Conservation (phyloP, 2,888 invertebrate genomes). For the Chalcis sispes region DNA sequence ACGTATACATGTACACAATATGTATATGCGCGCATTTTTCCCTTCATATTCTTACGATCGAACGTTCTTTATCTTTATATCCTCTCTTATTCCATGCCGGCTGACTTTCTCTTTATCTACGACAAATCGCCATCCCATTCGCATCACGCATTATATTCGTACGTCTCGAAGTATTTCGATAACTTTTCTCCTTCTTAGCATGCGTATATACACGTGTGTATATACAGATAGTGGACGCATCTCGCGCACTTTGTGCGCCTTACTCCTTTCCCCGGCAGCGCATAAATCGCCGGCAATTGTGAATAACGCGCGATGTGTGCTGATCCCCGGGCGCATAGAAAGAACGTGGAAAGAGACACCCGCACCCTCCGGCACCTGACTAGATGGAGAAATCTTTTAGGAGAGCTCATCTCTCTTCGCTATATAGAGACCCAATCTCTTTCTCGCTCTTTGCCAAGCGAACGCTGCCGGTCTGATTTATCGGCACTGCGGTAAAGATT, state of each 20-base stretch:
- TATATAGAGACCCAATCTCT: too few species aligned
- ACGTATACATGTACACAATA: background rate
- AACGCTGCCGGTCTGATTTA: conserved; percentile 47
- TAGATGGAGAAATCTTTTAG: conserved; percentile 42
- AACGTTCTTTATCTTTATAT: too few species aligned
- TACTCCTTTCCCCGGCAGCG: conserved; percentile 62
- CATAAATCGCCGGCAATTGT: conserved; percentile 74
- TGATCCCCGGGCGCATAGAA: conserved; percentile 64
- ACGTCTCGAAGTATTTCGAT: too few species aligned
- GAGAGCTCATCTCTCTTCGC: conserved; percentile 4
- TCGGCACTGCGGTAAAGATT: conserved; percentile 49
- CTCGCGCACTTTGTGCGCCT: conserved; percentile 41
- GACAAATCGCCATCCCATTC: conserved; percentile 33
- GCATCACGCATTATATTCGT: background rate
- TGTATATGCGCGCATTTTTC: background rate
- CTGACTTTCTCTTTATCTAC: background rate
- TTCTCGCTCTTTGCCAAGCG: too few species aligned
- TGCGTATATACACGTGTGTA: too few species aligned
- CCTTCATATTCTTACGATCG: too few species aligned
- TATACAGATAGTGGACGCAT: too few species aligned
- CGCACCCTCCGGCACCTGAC: conserved; percentile 38
- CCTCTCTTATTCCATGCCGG: too few species aligned
- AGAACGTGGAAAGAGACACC: background rate
- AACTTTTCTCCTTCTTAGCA: background rate
- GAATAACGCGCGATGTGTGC: conserved; percentile 74